Conservation (phyloP, 2,113 vertebrate species). For the Prietella phreatophila region DNA sequence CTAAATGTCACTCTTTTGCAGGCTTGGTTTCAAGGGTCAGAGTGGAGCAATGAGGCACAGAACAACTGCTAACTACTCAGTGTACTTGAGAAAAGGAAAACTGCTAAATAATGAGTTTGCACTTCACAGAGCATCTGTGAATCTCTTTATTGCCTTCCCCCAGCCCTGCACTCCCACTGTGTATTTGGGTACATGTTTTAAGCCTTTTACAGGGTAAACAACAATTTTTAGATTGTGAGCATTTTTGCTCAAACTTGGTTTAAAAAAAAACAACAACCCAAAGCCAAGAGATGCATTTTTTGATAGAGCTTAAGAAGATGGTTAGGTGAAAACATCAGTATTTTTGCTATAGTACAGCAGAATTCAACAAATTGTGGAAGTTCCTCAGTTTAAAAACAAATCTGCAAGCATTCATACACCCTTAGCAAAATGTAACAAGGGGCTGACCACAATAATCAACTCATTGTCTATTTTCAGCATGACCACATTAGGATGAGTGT, state of each 20-base stretch:
- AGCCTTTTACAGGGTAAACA: not conserved
- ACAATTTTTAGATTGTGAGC: not conserved
- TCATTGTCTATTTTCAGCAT: not conserved
- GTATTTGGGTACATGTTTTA: not conserved
- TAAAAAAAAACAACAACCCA: not conserved
- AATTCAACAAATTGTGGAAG: not conserved
- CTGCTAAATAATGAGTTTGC: not conserved
- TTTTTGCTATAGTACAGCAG: not conserved
- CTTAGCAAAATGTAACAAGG: not conserved
- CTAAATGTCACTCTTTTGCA: conserved; percentile 1
- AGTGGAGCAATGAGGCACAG: not conserved
- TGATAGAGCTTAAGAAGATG: not conserved
- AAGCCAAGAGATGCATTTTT: not conserved
- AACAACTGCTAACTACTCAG: not conserved
- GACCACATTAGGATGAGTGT: not conserved
- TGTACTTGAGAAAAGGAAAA: not conserved
- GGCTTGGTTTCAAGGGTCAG: not conserved
- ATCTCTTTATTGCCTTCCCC: not conserved
- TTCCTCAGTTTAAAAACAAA: not conserved
- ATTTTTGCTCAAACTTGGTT: not conserved
- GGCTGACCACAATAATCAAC: not conserved
- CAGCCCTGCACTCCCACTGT: not conserved
- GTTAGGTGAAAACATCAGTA: not conserved
- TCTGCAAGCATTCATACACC: not conserved
- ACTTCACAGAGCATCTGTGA: not conserved